Base-by-base conservation (phyloP, 2,888 invertebrate genomes). In the Drosophila merina region DNA sequence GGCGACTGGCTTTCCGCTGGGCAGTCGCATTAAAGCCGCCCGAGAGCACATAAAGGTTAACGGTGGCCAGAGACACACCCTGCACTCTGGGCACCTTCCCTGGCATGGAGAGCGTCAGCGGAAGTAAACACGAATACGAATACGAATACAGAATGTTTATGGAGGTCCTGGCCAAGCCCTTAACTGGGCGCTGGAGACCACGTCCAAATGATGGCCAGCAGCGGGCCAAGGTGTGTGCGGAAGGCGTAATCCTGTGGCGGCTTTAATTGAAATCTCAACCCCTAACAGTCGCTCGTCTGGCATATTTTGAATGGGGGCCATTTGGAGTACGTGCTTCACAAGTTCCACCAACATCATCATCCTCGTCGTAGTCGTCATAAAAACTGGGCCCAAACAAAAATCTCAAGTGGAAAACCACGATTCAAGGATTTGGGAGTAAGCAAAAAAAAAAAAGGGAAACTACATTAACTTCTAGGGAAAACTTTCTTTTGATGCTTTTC, bases 191-290 rank as follows among this genome's bases (percentile, higher is more conserved):
- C 30, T 70, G 59, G 82, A 72, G 77, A 81, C 66, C 77, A 63
- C 76, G 76, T 72, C 75, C 82, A 83, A 77, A 62, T 73, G 75
- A 69, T 49, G 69, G 38, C 12, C 49, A 47, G 68, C 40, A 47
- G 49, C 31, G 66, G 68, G 51, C 14, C 6, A 7, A 25, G n/a
- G n/a, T 38, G 14, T 67, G 40, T 48, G 44, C 6, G 30, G 38
- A 36, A 14, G 33, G 40, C 10, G n/a, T 60, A 60, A 51, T 52
- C 56, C 52, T 62, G 67, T 64, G 71, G 52, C 45, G 62, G 67
- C 73, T 74, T 86, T 84, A 83, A 83, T 83, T 83, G 82, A 83
- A 83, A 83, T 86, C 82, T 78, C 74, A 71, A 72, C 75, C 58
- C 70, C 59, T 26, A 62, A 62, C 72, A 70, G 64, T 56, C 70